These are phyloP conservation scores for Drosophila gaucha DNA, from an alignment of 2,888 invertebrate species.

Conservation along the genomic window DNA sequence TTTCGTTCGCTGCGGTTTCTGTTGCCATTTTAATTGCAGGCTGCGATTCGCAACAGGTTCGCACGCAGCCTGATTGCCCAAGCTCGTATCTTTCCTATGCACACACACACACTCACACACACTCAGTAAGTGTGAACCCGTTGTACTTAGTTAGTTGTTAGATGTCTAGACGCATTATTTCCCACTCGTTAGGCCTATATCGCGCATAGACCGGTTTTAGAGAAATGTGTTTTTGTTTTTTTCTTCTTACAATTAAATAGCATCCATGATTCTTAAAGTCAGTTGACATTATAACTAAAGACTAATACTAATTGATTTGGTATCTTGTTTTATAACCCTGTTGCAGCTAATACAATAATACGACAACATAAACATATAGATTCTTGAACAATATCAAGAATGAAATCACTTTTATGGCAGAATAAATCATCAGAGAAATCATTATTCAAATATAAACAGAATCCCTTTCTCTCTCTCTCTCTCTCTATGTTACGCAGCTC, in stretches of 20 bases:
- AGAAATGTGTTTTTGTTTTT: conserved; percentile 19
- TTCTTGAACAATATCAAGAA: not conserved
- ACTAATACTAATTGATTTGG: not conserved
- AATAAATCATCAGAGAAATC: not conserved
- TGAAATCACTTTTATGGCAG: too few species aligned
- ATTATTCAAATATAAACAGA: not conserved
- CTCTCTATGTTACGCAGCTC: not conserved
- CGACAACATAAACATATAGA: not conserved
- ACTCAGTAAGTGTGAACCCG: conserved; percentile 19
- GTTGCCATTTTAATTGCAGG: conserved; percentile 34
- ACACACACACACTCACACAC: conserved; percentile 12
- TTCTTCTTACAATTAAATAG: conserved; percentile 9
- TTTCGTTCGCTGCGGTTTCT: conserved; percentile 55
- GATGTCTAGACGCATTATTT: conserved; percentile 26
- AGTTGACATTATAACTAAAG: not conserved
- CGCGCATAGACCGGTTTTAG: conserved; percentile 24
- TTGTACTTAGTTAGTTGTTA: conserved; percentile 18
- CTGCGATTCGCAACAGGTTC: conserved; percentile 57
- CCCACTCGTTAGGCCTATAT: conserved; percentile 28
- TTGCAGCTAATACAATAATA: not conserved
- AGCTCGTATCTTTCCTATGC: conserved; percentile 47
- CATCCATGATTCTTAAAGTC: conserved; percentile 8
- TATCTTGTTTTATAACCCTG: not conserved
- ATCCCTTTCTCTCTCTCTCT: not conserved
- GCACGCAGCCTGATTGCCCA: conserved; percentile 58